These are phyloP conservation scores for Sitta carolinensis DNA, from an alignment of 2,797 vertebrate species.

Conservation along the genomic window DNA sequence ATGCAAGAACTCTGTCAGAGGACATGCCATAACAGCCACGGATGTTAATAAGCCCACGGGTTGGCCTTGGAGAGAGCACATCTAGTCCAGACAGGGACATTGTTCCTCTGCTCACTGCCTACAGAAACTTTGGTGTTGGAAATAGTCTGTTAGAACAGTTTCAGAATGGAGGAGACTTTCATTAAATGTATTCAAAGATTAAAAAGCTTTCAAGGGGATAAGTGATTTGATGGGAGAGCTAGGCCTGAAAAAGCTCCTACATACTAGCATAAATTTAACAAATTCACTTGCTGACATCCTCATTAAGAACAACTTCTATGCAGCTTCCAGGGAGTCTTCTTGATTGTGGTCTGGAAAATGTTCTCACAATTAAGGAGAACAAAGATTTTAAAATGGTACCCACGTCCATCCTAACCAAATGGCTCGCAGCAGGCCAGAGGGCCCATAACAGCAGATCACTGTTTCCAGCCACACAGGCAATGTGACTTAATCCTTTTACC, in stretches of 20 bases:
- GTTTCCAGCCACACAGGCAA: neutral
- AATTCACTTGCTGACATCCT: neutral
- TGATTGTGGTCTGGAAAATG: neutral
- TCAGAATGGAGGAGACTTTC: neutral
- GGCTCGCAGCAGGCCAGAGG: neutral
- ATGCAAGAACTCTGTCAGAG: neutral
- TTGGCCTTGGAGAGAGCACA: neutral
- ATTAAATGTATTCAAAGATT: neutral
- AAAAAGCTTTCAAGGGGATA: constrained; percentile 15
- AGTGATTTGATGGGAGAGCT: neutral
- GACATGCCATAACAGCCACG: accelerated
- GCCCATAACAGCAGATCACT: neutral
- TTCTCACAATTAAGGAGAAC: neutral
- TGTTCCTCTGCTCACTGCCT: neutral
- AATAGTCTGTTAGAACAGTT: neutral
- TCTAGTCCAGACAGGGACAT: neutral
- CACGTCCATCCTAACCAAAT: neutral
- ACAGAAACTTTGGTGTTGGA: neutral
- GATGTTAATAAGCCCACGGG: neutral
- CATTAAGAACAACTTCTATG: neutral
- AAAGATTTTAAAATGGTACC: neutral
- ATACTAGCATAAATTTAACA: neutral
- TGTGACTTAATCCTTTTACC: neutral
- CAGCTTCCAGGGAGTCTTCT: neutral
- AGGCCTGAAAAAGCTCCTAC: constrained; percentile 2